Conservation (phyloP, 2,113 vertebrate genomes). For the Desmodus rotundus region DNA sequence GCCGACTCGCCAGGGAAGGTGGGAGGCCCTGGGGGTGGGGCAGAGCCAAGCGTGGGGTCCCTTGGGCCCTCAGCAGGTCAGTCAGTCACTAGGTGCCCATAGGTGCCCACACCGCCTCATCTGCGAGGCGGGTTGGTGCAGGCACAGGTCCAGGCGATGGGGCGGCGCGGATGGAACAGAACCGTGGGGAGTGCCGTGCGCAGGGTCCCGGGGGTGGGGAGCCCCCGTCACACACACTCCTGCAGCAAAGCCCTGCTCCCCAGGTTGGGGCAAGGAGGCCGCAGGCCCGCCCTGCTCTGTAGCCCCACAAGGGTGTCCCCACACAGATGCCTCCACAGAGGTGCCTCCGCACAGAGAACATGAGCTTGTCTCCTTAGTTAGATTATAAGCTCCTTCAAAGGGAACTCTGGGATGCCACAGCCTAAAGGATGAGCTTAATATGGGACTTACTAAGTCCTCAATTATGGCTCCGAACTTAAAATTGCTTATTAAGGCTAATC, state of each 20-base stretch:
- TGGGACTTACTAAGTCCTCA: background rate
- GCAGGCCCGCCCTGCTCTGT: background rate
- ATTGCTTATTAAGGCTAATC: background rate
- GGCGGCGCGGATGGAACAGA: background rate
- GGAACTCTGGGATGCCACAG: background rate
- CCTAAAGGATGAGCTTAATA: background rate
- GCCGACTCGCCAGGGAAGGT: background rate
- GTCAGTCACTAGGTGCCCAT: no score
- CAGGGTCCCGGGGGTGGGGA: no score
- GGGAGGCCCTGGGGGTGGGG: no score
- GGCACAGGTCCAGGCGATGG: no score
- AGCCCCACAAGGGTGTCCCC: no score
- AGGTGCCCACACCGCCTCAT: background rate
- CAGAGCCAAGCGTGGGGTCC: no score
- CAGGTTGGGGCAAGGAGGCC: background rate
- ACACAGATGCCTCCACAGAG: background rate
- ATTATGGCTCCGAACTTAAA: background rate
- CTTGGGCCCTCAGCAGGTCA: background rate
- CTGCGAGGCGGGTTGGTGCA: background rate
- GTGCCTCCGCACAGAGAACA: background rate
- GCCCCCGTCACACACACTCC: no score
- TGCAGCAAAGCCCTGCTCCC: background rate
- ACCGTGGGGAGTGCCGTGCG: no score
- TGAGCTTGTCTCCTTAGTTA: background rate
- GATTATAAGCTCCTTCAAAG: background rate